Evolutionary conservation across 2,888 invertebrate genomes (phyloP).

Genomic region (Helobdella robusta): DNA sequence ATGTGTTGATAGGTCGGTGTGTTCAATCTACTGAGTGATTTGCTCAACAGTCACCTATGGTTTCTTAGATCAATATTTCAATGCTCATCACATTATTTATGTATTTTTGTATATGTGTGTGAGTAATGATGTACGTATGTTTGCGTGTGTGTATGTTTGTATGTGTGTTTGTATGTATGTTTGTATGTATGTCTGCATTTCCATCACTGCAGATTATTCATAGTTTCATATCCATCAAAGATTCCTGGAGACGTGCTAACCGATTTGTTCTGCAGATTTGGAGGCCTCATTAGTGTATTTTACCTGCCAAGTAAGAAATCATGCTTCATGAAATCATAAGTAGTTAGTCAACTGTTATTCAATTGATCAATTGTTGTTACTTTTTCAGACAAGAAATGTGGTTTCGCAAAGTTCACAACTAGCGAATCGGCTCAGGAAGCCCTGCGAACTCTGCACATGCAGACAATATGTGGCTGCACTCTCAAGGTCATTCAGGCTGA

Average conservation of each 20-base stretch:
- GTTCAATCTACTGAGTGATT: too few relatives aligned
- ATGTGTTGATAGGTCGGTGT: too few relatives aligned
- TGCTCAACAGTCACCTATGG: too few relatives aligned
- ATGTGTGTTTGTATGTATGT: too few relatives aligned
- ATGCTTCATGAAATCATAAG: neutral
- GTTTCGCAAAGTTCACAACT: constrained; percentile 76
- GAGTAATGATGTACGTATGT: too few relatives aligned
- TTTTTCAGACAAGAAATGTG: constrained; percentile 64
- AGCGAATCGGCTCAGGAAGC: constrained; percentile 67
- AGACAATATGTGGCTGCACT: constrained; percentile 74
- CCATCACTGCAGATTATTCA: too few relatives aligned
- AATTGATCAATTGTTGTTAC: neutral
- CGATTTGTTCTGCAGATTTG: constrained; percentile 82
- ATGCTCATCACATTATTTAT: too few relatives aligned
- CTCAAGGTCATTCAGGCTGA: constrained; percentile 71
- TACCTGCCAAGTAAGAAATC: constrained; percentile 61
- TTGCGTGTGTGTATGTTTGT: too few relatives aligned
- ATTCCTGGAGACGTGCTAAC: constrained; percentile 69
- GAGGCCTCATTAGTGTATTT: constrained; percentile 78
- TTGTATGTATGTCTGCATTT: too few relatives aligned
- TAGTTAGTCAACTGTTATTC: neutral
- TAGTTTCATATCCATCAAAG: constrained; percentile 57
- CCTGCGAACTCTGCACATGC: constrained; percentile 67
- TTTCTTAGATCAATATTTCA: too few relatives aligned
- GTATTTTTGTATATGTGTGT: too few relatives aligned